phyloP scores from a whole-genome alignment of 2,888 invertebrate genomes.

The Bugulina stolonifera region DNA sequence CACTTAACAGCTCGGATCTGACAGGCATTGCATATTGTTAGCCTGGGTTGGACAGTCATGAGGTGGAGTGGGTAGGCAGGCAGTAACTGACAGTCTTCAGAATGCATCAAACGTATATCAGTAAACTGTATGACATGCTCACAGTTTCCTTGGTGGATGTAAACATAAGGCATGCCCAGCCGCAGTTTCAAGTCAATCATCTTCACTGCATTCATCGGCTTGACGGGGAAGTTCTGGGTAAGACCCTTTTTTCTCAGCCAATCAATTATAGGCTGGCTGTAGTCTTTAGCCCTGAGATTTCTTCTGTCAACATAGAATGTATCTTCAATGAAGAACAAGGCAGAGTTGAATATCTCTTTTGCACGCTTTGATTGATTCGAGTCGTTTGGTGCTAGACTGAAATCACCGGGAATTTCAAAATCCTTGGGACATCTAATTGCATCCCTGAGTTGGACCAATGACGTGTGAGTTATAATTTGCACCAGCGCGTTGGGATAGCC shows the following conservation, averaged over 20 bases:
- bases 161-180: conserved; percentile 70
- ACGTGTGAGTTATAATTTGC: neutral
- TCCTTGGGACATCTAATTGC: conserved; percentile 14
- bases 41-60: neutral
- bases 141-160: conserved; percentile 83
- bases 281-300: neutral
- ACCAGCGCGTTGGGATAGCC: neutral
- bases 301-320: conserved; percentile 4
- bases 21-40: conserved; percentile 7
- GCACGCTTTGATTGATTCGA: neutral
- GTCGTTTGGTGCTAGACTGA: neutral
- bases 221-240: neutral
- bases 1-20: neutral
- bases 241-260: conserved; percentile 11
- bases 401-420: conserved; percentile 25
- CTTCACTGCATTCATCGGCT: conserved; percentile 39
- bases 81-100: conserved; percentile 17
- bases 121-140: conserved; percentile 81
- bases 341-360: neutral
- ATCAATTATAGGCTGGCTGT: conserved; percentile 19
- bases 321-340: conserved; percentile 14
- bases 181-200: conserved; percentile 44
- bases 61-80: conserved; percentile 14
- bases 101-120: conserved; percentile 60
- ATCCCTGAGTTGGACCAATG: neutral